These are phyloP conservation scores for Clarias platycephalus DNA, from an alignment of 2,797 vertebrate genomes.

Conservation along the genomic window DNA sequence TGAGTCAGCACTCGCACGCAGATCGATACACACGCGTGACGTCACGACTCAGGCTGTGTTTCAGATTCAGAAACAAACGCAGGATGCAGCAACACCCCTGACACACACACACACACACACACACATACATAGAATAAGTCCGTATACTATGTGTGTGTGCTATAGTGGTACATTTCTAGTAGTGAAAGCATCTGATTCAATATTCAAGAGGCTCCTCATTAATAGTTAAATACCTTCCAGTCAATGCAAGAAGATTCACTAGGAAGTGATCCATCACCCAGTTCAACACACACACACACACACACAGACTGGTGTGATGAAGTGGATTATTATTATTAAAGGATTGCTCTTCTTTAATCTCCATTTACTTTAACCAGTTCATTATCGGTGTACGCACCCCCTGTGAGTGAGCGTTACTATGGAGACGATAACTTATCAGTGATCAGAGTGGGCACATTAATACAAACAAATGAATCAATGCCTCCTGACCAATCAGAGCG, in stretches of 20 bases:
- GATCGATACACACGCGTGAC: not conserved
- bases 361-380: too few species aligned
- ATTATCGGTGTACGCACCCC: too few species aligned
- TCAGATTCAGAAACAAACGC: not conserved
- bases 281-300: not conserved
- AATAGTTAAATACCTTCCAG: not conserved
- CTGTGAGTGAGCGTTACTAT: not conserved
- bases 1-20: not conserved
- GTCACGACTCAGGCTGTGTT: not conserved
- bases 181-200: constrained; percentile 20
- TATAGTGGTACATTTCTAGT: not conserved
- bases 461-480: not conserved
- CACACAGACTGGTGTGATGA: not conserved
- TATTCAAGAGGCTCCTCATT: constrained; percentile 6
- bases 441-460: not conserved
- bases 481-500: not conserved
- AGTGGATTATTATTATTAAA: not conserved
- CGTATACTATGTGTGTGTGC: not conserved
- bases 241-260: not conserved
- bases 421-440: not conserved
- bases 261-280: not conserved
- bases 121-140: too few species aligned
- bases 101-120: too few species aligned
- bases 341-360: not conserved
- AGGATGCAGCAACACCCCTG: not conserved